These are phyloP conservation scores for Drosophila subsilvestris DNA, from an alignment of 2,888 invertebrate species.

Conservation along the genomic window DNA sequence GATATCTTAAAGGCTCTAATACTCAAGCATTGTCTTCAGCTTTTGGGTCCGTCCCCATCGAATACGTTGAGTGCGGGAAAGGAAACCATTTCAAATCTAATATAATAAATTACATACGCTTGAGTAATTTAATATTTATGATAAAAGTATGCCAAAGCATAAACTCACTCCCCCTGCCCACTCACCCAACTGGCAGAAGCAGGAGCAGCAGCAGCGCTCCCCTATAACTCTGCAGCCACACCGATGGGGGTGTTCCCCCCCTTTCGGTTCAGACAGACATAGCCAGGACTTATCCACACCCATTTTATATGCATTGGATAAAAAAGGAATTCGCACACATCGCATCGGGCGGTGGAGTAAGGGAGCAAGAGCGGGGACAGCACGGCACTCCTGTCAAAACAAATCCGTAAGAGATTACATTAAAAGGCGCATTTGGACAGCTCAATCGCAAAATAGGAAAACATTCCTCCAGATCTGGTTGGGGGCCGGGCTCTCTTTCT, in stretches of 20 bases:
- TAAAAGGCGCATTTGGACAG: constrained; percentile 79
- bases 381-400: constrained; percentile 71
- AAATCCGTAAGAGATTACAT: constrained; percentile 80
- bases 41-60: background rate
- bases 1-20: background rate
- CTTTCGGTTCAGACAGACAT: constrained; percentile 16
- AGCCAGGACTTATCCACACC: constrained; percentile 45
- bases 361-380: constrained; percentile 8
- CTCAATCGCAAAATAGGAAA: constrained; percentile 78
- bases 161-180: constrained; percentile 5
- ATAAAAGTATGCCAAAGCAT: constrained; percentile 53
- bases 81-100: constrained; percentile 55
- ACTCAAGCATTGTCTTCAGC: background rate
- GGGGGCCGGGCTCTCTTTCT: background rate
- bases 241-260: constrained; percentile 2
- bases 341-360: background rate
- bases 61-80: background rate
- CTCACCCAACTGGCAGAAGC: background rate
- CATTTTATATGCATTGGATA: constrained; percentile 65
- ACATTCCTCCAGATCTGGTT: constrained; percentile 21
- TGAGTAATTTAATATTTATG: constrained; percentile 78
- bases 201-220: background rate
- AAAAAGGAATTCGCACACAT: constrained; percentile 30
- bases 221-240: background rate
- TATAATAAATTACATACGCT: constrained; percentile 73